A percentile compares a stretch with the other conserved stretches of the same genome.
Evolutionary conservation across 2,888 invertebrate genomes (phyloP).

Genomic region (Lissonota sp.): DNA sequence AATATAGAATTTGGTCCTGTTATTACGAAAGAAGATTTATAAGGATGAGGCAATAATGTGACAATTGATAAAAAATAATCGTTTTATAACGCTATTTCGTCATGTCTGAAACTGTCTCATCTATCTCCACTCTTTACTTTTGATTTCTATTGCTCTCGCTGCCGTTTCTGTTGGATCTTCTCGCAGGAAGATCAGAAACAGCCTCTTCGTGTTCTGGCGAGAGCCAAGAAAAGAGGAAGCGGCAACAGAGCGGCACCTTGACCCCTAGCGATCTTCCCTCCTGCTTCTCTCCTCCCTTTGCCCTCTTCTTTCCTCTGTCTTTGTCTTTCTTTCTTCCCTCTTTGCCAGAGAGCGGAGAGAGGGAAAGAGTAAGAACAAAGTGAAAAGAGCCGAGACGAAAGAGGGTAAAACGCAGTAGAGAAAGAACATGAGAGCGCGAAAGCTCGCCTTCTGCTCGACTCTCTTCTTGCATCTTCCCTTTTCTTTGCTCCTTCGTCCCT

Average conservation of each 20-base stretch:
- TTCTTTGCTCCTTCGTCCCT: slow-evolving; percentile 50
- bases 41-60: background rate
- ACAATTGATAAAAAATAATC: background rate
- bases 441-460: slow-evolving; percentile 62
- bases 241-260: slow-evolving; percentile 76
- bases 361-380: slow-evolving; percentile 55
- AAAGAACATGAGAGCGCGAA: slow-evolving; percentile 63
- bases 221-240: slow-evolving; percentile 73
- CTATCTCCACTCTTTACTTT: slow-evolving; percentile 23
- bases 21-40: no score
- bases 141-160: slow-evolving; percentile 12
- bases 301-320: slow-evolving; percentile 41
- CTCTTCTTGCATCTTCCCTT: slow-evolving; percentile 50
- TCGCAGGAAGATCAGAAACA: slow-evolving; percentile 53
- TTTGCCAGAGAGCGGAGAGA: slow-evolving; percentile 36
- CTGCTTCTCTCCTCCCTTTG: slow-evolving; percentile 51
- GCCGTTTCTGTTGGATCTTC: slow-evolving; percentile 37
- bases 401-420: slow-evolving; percentile 42
- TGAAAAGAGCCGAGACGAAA: slow-evolving; percentile 40
- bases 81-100: background rate
- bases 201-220: slow-evolving; percentile 63
- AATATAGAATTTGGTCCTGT: no score
- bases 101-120: slow-evolving; percentile 68
- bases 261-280: slow-evolving; percentile 67
- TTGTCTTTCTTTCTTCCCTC: slow-evolving; percentile 31